These are phyloP conservation scores for Bilobella aurantiaca DNA, from an alignment of 1,140 invertebrate genomes.

Conservation along the genomic window DNA sequence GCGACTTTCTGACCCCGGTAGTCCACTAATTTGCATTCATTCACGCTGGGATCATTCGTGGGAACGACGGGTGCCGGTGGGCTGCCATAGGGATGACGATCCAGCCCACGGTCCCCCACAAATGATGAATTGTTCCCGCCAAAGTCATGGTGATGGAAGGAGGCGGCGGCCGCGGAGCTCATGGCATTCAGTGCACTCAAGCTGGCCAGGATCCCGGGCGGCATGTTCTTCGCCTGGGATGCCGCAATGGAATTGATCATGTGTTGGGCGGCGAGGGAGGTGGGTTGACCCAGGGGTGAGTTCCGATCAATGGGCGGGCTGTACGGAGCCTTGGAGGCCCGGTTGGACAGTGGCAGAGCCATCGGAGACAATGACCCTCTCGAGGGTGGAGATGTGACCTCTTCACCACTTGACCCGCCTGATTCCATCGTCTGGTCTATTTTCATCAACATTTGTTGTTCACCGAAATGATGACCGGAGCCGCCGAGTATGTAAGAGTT, in stretches of 20 bases:
- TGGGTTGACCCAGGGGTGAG: conserved; percentile 14
- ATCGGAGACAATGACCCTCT: too few relatives aligned
- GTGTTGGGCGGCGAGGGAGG: conserved; percentile 32
- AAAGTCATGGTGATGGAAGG: conserved; percentile 33
- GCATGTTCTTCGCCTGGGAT: conserved; percentile 32
- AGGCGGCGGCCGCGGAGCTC: conserved; percentile 32
- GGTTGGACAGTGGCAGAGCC: conserved; percentile 30
- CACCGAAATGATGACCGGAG: too few relatives aligned
- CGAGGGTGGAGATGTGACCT: too few relatives aligned
- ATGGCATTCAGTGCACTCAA: conserved; percentile 30
- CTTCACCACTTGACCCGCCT: conserved; percentile 35
- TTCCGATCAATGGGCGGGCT: conserved; percentile 31
- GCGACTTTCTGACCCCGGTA: conserved; percentile 96
- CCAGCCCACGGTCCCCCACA: conserved; percentile 29
- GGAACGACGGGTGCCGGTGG: conserved; percentile 68
- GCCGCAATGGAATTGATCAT: conserved; percentile 35
- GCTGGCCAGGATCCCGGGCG: conserved; percentile 32
- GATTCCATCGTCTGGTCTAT: conserved; percentile 35
- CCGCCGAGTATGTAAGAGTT: conserved; percentile 19
- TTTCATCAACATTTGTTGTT: conserved; percentile 37
- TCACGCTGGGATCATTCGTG: conserved; percentile 80
- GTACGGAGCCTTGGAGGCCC: conserved; percentile 21
- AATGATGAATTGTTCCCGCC: conserved; percentile 28
- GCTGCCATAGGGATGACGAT: conserved; percentile 59
- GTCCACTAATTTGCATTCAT: conserved; percentile 92